Conservation (phyloP, 2,888 invertebrate species). For the Cheilosia soror region DNA sequence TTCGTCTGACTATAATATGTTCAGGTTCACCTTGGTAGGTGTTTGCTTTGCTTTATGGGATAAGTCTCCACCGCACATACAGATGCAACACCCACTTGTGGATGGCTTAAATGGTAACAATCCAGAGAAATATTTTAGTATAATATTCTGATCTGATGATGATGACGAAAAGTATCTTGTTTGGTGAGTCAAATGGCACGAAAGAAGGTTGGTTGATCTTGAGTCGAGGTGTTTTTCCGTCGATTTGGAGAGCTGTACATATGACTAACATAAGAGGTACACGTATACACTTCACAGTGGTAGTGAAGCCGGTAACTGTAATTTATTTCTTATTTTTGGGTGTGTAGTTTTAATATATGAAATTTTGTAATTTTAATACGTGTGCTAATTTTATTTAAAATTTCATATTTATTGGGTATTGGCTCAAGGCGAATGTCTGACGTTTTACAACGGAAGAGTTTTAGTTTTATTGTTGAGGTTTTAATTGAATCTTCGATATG, state of each 20-base stretch:
- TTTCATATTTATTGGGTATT: too few relatives aligned
- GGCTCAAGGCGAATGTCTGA: too few relatives aligned
- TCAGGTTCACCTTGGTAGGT: constrained; percentile 19
- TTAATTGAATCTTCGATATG: too few relatives aligned
- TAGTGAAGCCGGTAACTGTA: constrained; percentile 7
- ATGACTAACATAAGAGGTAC: constrained; percentile 12
- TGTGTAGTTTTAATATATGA: neutral
- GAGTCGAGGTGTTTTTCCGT: constrained; percentile 28
- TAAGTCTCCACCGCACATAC: constrained; percentile 18
- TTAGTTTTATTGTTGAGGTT: too few relatives aligned
- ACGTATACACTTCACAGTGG: neutral
- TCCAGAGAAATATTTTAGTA: constrained; percentile 6
- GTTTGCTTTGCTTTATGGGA: neutral
- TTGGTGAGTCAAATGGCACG: constrained; percentile 31
- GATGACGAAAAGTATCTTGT: constrained; percentile 53
- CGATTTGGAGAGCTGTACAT: neutral
- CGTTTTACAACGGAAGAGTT: too few relatives aligned
- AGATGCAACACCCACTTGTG: constrained; percentile 51
- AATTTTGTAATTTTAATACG: neutral
- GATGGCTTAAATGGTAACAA: constrained; percentile 55
- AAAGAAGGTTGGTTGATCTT: constrained; percentile 24
- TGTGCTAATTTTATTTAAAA: neutral
- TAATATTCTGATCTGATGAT: constrained; percentile 24
- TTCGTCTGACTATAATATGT: constrained; percentile 2
- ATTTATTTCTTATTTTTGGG: constrained; percentile 1